Evolutionary conservation across 1,140 invertebrate genomes (phyloP).

Genomic region (Euglossa dilemma): DNA sequence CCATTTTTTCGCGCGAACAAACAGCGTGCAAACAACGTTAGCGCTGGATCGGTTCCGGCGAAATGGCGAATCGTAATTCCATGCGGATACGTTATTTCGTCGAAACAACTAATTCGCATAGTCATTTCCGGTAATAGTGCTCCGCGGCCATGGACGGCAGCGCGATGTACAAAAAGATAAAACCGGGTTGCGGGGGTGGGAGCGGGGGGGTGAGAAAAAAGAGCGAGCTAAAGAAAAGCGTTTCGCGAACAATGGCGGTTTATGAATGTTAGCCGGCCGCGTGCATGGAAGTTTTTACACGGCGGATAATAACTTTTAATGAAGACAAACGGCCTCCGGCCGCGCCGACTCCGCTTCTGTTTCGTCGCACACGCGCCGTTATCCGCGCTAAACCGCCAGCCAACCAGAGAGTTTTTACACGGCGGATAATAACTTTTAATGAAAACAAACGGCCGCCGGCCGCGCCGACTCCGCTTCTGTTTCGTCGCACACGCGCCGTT

Average conservation of each 20-base stretch:
- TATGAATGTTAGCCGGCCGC: constrained; percentile 57
- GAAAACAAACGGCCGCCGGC: constrained; percentile 59
- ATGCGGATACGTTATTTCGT: constrained; percentile 51
- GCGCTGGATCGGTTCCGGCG: constrained; percentile 1
- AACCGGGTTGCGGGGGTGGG: neutral
- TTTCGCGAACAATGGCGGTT: constrained; percentile 61
- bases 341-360: constrained; percentile 27
- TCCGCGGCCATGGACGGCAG: neutral
- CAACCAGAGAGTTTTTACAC: constrained; percentile 55
- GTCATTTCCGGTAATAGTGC: constrained; percentile 51
- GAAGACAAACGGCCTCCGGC: constrained; percentile 59
- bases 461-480: constrained; percentile 27
- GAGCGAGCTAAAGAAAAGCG: constrained; percentile 12
- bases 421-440: constrained; percentile 67
- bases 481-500: constrained; percentile 26
- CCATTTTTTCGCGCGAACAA: constrained; percentile 7
- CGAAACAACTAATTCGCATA: constrained; percentile 50
- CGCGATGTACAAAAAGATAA: neutral
- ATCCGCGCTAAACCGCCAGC: neutral
- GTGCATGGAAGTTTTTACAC: constrained; percentile 64
- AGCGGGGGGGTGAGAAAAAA: neutral
- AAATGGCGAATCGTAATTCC: constrained; percentile 49
- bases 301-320: constrained; percentile 67
- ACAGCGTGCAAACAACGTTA: constrained; percentile 11
- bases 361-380: constrained; percentile 26